These are phyloP conservation scores for Neoarius graeffei DNA, from an alignment of 2,113 vertebrate genomes.

Conservation along the genomic window DNA sequence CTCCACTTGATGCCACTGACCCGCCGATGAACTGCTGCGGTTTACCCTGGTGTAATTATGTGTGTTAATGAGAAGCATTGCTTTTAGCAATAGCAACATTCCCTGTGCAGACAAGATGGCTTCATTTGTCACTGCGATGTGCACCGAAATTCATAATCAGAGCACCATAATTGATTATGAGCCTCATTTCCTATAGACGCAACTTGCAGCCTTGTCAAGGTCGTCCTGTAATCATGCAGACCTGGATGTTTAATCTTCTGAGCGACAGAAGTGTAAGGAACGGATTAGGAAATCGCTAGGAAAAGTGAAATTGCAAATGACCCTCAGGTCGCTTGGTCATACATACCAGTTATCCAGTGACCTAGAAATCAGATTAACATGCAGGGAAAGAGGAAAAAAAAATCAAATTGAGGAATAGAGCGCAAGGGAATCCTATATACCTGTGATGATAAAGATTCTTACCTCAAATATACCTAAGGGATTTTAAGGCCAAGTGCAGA, in stretches of 20 bases:
- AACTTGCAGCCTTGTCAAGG: constrained; percentile 46
- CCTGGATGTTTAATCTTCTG: constrained; percentile 48
- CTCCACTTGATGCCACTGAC: constrained; percentile 7
- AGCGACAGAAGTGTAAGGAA: constrained; percentile 39
- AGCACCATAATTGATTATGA: constrained; percentile 47
- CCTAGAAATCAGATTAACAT: constrained; percentile 56
- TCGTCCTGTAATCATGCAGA: constrained; percentile 48
- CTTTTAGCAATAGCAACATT: constrained; percentile 42
- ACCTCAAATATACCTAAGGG: constrained; percentile 44
- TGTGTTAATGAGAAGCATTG: constrained; percentile 17
- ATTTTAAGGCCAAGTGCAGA: constrained; percentile 18
- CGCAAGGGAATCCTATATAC: constrained; percentile 43
- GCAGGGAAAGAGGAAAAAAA: constrained; percentile 48
- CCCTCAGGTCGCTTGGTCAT: constrained; percentile 53
- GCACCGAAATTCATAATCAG: constrained; percentile 48
- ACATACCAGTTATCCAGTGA: constrained; percentile 57
- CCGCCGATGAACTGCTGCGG: constrained; percentile 21
- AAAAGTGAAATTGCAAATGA: constrained; percentile 59
- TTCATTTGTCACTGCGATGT: constrained; percentile 40
- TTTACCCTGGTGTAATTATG: constrained; percentile 25
- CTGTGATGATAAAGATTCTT: constrained; percentile 46
- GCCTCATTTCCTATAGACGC: constrained; percentile 47
- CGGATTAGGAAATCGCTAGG: constrained; percentile 53
- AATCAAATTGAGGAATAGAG: constrained; percentile 56
- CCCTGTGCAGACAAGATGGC: constrained; percentile 30